Evolutionary conservation across 2,113 vertebrate species (phyloP).

Genomic region (Aix galericulata): DNA sequence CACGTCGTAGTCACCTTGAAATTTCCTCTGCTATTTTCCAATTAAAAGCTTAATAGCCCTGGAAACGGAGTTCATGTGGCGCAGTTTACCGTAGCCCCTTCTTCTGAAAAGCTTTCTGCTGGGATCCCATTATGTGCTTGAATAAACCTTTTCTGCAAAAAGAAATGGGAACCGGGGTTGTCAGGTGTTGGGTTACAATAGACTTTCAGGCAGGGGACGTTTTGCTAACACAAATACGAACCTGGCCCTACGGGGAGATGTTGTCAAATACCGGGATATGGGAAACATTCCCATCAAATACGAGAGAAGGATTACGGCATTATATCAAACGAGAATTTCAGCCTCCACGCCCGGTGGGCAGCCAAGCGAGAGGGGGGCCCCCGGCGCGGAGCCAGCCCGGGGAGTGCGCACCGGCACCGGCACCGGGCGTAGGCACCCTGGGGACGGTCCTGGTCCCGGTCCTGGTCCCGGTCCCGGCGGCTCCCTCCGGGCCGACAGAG

Average conservation of each 20-base stretch:
- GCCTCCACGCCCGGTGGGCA: constrained; percentile 61
- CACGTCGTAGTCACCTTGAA: constrained; percentile 94
- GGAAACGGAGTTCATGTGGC: constrained; percentile 95
- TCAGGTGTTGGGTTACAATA: constrained; percentile 95
- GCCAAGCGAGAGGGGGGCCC: constrained; percentile 55
- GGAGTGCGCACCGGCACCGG: no score
- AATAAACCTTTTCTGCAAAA: constrained; percentile 94
- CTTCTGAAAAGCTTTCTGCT: constrained; percentile 87
- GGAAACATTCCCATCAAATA: constrained; percentile 79
- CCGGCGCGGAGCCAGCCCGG: neutral
- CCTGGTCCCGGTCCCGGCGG: neutral
- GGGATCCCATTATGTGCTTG: constrained; percentile 98
- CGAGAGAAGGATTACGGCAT: constrained; percentile 73
- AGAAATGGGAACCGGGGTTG: constrained; percentile 86
- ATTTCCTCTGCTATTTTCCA: constrained; percentile 95
- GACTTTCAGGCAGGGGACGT: constrained; percentile 84
- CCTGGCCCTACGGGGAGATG: constrained; percentile 76
- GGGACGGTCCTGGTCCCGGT: no score
- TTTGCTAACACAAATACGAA: constrained; percentile 81
- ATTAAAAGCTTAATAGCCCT: constrained; percentile 99
- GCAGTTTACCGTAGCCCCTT: constrained; percentile 89
- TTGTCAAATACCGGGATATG: constrained; percentile 79
- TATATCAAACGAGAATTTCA: constrained; percentile 73
- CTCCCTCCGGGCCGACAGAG: neutral
- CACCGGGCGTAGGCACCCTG: no score